Percentiles rank a stretch among this genome's conserved stretches.
These are phyloP conservation scores for Hyaena hyaena DNA, from an alignment of 2,113 vertebrate genomes.

Conservation along the genomic window DNA sequence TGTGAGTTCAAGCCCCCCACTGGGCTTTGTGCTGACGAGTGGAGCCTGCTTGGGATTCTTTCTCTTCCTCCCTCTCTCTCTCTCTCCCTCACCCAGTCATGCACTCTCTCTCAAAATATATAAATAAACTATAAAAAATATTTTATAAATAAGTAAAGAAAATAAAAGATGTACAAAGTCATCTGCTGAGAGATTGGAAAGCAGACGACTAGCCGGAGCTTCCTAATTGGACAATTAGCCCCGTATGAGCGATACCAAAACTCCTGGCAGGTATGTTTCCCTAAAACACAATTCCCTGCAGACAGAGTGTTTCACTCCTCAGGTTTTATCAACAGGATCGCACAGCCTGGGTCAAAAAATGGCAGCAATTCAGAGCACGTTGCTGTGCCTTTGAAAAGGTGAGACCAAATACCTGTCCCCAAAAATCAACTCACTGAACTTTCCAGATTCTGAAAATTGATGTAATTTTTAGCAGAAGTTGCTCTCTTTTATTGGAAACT, in stretches of 20 bases:
- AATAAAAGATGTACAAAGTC: background rate
- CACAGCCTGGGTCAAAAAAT: background rate
- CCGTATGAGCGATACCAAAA: background rate
- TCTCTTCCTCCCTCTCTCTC: too few relatives aligned
- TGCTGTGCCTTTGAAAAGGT: background rate
- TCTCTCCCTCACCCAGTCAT: too few relatives aligned
- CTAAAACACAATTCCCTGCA: background rate
- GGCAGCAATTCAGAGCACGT: background rate
- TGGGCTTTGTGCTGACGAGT: too few relatives aligned
- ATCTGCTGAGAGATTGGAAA: background rate
- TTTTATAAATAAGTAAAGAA: too few relatives aligned
- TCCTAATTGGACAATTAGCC: background rate
- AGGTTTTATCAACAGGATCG: background rate
- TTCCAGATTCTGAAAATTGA: background rate
- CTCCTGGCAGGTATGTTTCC: fast-evolving
- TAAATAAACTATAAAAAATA: too few relatives aligned
- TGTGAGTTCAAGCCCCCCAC: too few relatives aligned
- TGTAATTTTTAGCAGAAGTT: background rate
- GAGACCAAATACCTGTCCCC: background rate
- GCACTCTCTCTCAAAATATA: too few relatives aligned
- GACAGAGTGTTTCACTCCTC: background rate
- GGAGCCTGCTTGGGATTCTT: too few relatives aligned
- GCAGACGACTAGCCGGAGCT: background rate
- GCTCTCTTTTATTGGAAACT: background rate
- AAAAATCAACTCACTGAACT: background rate